Base-by-base conservation (phyloP, 2,888 invertebrate genomes). In the Syrista parreyssii region DNA sequence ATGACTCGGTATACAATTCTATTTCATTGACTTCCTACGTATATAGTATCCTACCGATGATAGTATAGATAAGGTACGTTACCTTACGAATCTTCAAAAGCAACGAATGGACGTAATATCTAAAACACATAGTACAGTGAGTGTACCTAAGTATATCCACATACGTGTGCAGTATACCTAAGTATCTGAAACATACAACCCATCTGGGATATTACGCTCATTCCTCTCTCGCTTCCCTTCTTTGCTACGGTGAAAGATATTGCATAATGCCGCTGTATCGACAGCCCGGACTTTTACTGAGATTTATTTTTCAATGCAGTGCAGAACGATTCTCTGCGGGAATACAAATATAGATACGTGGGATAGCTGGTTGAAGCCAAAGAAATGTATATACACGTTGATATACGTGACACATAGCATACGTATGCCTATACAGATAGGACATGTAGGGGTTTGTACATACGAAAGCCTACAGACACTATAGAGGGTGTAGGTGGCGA, bases 231-330 rank as follows among this genome's bases (percentile, higher is more conserved):
- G 35, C 76, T 32, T 75, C 40, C 76, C 78, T 75, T 55, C 68
- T 73, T 33, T 34, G 79, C 36, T 68, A 77, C 73, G 33, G 68
- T 36, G 82, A 76, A 86, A 87, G 84, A 85, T 87, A 88, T 88
- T 85, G 82, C 87, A 81, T 84, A 86, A 87, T 83, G 79, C 80
- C 80, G 80, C 81, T 82, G 83, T 86, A 86, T 87, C 82, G 84
- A 86, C 84, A 84, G 81, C 80, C 79, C 68, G 82, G 86, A 84
- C 86, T 84, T 85, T 84, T 81, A 82, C 83, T 77, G 83, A 86
- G 87, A 89, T 88, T 88, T 89, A 88, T 88, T 86, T 88, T 87
- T 86, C 87, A 84, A 85, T 85, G 84, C 82, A 81, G 79, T 76
- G 78, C 40, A 75, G 75, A 83, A 83, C 82, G 81, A 82, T 86